phyloP scores from a whole-genome alignment of 2,113 vertebrate genomes.

The Lynx canadensis region DNA sequence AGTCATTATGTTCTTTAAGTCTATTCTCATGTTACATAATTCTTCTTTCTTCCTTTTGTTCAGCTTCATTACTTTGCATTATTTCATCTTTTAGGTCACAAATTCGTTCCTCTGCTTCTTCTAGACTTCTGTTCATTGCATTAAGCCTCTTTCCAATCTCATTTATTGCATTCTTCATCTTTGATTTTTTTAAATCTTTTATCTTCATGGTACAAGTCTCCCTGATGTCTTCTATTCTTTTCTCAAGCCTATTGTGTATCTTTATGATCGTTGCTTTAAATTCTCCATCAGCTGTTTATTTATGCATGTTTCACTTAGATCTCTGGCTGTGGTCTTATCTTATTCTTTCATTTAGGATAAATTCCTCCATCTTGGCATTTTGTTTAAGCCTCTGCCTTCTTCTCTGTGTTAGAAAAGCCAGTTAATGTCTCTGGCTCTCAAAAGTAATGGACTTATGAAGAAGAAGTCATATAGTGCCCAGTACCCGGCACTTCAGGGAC shows the following conservation, averaged over 20 bases:
- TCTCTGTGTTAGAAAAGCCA: too few relatives aligned
- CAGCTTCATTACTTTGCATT: background rate
- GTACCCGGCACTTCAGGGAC: too few relatives aligned
- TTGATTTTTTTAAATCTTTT: background rate
- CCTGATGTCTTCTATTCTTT: background rate
- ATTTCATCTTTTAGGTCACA: background rate
- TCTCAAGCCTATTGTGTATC: background rate
- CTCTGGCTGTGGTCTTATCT: too few relatives aligned
- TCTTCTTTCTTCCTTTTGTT: background rate
- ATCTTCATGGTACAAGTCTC: background rate
- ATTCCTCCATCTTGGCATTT: too few relatives aligned
- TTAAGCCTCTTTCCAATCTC: background rate
- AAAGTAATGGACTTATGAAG: too few relatives aligned
- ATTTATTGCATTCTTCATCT: background rate
- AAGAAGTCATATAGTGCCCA: too few relatives aligned
- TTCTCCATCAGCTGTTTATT: background rate
- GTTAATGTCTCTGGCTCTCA: too few relatives aligned
- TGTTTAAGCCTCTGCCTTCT: too few relatives aligned
- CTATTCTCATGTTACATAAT: background rate
- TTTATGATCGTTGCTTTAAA: background rate
- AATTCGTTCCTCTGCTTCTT: background rate
- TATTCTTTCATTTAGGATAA: too few relatives aligned
- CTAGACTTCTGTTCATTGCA: background rate
- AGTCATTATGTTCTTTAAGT: background rate
- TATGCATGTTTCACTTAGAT: too few relatives aligned